Evolutionary conservation across 1,140 invertebrate genomes (phyloP), one percentile per base, ranked within the genome.

Genomic region (Himalopsyche phryganea): DNA sequence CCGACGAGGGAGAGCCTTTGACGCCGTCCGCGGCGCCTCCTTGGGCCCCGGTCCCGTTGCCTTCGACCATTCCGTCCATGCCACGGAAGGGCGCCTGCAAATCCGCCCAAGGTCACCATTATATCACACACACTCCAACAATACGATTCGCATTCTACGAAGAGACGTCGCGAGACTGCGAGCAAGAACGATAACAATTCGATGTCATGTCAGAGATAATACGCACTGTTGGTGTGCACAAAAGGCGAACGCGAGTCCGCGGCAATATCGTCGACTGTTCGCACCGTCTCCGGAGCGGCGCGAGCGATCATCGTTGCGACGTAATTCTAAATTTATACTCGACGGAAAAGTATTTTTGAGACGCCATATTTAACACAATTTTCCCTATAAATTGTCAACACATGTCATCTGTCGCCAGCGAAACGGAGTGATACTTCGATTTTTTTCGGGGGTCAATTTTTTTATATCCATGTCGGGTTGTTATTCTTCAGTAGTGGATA

Each of bases 1-100:
- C 69, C 65, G 73, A 75, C 58, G 80, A 80, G 28, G 81, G 77
- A 46, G 77, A 74, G 42, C 75, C 72, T 59, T 77, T 74, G 71
- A 85, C 70, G 54, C 83, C 81, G 73, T 87, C 86, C 61, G 79
- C 73, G 63, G 84, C 70, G 64, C 84, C 84, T 75, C 84, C 83
- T 28, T 28, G 23, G 23, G 23, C 23, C 61, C 83, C 83, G 65
- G 83, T 82, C 76, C 89, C 89, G 72, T 91, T 91, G 81, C 91
- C 89, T 80, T 91, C 89, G 71, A 90, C 88, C 83, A 91, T 90
- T 77, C 86, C 86, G 80, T 90, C 89, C 89, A 92, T 92, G 68
- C 73, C 76, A 70, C 71, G 68, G 70, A 69, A 69, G 74, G 69
- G 73, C 70, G 74, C 75, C 74, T 78, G 75, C 71, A 75, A 55